A percentile compares a stretch with the other conserved stretches of the same genome.
Conservation (phyloP, 2,113 vertebrate species). For the Daphoenositta chrysoptera region DNA sequence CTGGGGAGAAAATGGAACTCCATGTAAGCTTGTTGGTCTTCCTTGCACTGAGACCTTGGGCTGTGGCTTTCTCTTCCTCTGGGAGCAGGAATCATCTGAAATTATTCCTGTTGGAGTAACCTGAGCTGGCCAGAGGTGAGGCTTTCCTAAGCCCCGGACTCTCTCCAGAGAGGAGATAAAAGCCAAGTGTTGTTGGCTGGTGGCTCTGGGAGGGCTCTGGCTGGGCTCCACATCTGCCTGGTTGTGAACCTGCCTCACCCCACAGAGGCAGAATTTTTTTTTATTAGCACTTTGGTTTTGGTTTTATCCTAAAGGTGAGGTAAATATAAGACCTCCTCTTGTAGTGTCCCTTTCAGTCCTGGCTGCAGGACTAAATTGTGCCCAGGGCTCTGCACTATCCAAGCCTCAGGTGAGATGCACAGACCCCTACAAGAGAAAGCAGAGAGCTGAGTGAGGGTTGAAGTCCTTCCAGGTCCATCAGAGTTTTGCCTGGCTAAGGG, state of each 20-base stretch:
- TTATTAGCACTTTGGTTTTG: fast-evolving
- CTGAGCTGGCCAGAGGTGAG: not conserved
- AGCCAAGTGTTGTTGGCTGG: not conserved
- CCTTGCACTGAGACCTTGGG: not conserved
- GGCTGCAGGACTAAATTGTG: not conserved
- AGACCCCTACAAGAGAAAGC: not conserved
- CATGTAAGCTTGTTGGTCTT: not conserved
- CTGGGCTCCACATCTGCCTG: not conserved
- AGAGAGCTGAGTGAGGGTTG: not conserved
- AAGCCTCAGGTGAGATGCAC: not conserved
- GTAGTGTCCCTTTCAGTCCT: not conserved
- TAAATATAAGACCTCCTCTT: not conserved
- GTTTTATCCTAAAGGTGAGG: not conserved
- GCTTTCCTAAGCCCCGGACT: not conserved
- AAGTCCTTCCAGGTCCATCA: not conserved
- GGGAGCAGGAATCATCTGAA: not conserved
- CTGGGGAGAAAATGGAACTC: not conserved
- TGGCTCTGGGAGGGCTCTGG: not conserved
- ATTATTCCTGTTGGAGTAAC: not conserved
- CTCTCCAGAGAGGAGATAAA: not conserved
- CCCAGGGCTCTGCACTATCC: not conserved
- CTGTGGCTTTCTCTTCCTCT: not conserved
- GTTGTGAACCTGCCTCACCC: not conserved
- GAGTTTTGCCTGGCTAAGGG: not conserved
- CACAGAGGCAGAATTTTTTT: not conserved